A percentile compares a stretch with the other conserved stretches of the same genome.
phyloP scores from a whole-genome alignment of 2,113 vertebrate genomes.

The Acanthochromis polyacanthus region DNA sequence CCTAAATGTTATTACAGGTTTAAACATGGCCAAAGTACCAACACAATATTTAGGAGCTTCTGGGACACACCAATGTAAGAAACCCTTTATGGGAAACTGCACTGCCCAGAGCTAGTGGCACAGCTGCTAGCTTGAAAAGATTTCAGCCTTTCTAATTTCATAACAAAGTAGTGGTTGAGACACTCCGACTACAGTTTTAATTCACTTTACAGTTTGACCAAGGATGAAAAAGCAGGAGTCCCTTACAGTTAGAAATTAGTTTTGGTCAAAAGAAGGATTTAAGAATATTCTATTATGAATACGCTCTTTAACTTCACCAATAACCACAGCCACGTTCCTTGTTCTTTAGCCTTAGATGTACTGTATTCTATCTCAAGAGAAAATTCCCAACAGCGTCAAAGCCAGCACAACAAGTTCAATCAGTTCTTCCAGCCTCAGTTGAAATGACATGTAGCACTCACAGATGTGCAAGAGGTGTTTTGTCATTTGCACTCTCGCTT shows the following conservation, averaged over 20 bases:
- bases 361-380: slow-evolving; percentile 30
- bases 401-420: slow-evolving; percentile 37
- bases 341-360: slow-evolving; percentile 55
- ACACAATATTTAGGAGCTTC: neutral
- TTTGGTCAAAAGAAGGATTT: slow-evolving; percentile 7
- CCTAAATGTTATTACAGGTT: neutral
- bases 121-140: slow-evolving; percentile 9
- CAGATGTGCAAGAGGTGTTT: slow-evolving; percentile 64
- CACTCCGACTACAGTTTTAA: slow-evolving; percentile 18
- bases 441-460: slow-evolving; percentile 67
- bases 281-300: slow-evolving; percentile 19
- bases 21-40: slow-evolving; percentile 30
- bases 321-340: slow-evolving; percentile 36
- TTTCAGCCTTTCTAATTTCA: neutral
- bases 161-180: neutral
- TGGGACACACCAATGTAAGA: neutral
- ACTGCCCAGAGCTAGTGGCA: neutral
- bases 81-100: neutral
- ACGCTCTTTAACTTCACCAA: slow-evolving; percentile 34
- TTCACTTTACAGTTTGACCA: slow-evolving; percentile 15
- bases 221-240: neutral
- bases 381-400: slow-evolving; percentile 44
- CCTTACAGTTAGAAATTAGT: neutral
- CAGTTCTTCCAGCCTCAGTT: slow-evolving; percentile 53
- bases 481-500: slow-evolving; percentile 74